These are phyloP conservation scores for Syrphus vitripennis DNA, from an alignment of 2,888 invertebrate genomes.

Conservation along the genomic window DNA sequence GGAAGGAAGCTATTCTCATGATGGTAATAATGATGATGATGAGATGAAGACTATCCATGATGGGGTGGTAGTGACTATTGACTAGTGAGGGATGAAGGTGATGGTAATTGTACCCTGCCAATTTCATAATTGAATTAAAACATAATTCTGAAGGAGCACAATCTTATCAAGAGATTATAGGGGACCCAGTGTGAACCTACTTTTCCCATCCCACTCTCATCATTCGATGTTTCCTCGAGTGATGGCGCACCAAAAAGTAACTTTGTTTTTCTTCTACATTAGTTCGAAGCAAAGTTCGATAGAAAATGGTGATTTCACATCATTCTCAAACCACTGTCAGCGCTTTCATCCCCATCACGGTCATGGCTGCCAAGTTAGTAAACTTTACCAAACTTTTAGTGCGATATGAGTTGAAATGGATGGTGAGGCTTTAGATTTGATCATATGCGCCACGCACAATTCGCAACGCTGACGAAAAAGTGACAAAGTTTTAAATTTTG, in stretches of 20 bases:
- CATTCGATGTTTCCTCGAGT: background rate
- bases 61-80: no score
- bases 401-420: no score
- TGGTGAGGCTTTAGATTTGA: no score
- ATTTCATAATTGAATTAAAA: conserved; percentile 65
- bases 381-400: background rate
- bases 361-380: background rate
- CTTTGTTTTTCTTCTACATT: conserved; percentile 8
- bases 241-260: background rate
- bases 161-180: conserved; percentile 59
- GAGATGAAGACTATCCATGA: background rate
- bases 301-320: conserved; percentile 25
- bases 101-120: conserved; percentile 52
- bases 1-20: background rate
- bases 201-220: background rate
- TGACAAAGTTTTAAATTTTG: no score
- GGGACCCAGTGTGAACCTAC: background rate
- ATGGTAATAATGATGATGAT: conserved; percentile 21
- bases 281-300: conserved; percentile 16
- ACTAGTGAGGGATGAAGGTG: conserved; percentile 36
- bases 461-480: no score
- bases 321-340: background rate
- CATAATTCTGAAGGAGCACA: conserved; percentile 54
- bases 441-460: no score
- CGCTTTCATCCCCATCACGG: background rate